A percentile compares a stretch with the other conserved stretches of the same genome.
Conservation (phyloP, 1,140 invertebrate species). For the Diabrotica virgifera region DNA sequence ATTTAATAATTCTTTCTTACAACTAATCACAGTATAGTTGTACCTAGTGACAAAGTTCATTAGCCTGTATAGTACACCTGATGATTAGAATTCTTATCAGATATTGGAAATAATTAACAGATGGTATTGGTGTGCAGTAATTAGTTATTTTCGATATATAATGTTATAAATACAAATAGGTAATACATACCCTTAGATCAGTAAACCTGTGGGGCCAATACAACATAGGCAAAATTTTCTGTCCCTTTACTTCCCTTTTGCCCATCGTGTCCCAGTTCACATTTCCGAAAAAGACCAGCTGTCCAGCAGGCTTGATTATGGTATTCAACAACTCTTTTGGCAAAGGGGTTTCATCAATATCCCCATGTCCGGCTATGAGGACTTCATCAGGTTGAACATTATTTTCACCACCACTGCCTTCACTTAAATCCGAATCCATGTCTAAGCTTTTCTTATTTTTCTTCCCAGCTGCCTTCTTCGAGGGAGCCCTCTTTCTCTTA, state of each 20-base stretch:
- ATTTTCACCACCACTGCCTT: constrained; percentile 46
- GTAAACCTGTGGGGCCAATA: constrained; percentile 64
- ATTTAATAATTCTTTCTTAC: too few relatives aligned
- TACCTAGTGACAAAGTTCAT: too few relatives aligned
- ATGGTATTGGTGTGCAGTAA: too few relatives aligned
- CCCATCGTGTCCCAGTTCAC: constrained; percentile 65
- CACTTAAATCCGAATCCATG: constrained; percentile 54
- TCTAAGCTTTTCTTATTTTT: constrained; percentile 53
- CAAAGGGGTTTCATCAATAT: constrained; percentile 50
- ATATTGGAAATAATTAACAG: too few relatives aligned
- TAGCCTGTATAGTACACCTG: too few relatives aligned
- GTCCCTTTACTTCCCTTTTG: constrained; percentile 54
- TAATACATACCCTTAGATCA: constrained; percentile 54
- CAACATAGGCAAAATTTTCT: constrained; percentile 61
- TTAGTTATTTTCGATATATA: too few relatives aligned
- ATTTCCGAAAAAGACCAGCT: constrained; percentile 58
- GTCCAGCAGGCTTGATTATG: constrained; percentile 59
- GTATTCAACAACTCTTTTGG: constrained; percentile 61
- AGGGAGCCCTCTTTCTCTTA: constrained; percentile 45
- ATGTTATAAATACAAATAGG: too few relatives aligned
- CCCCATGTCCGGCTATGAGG: constrained; percentile 50
- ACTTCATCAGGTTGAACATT: constrained; percentile 51
- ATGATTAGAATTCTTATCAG: too few relatives aligned
- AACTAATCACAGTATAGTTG: too few relatives aligned
- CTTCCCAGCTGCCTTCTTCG: constrained; percentile 43